Percentiles rank a stretch among this genome's conserved stretches.
Evolutionary conservation across 2,888 invertebrate species (phyloP).

Genomic region (Cryptophagus acutangulus): DNA sequence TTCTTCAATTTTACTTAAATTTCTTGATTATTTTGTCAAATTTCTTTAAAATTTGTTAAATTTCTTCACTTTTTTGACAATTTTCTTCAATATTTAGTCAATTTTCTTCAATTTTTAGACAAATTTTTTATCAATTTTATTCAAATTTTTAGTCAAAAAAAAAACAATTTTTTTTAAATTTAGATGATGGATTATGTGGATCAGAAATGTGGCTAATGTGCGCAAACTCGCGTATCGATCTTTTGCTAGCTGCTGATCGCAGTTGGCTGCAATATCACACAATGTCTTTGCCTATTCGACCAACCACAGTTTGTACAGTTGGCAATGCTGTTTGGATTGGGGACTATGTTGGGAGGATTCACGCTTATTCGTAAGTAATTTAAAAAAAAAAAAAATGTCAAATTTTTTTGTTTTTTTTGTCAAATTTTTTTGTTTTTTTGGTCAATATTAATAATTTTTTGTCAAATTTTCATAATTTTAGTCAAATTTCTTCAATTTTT

Average conservation of each 20-base stretch:
- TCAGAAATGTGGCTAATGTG: slow-evolving; percentile 75
- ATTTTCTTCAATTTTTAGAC: too few species aligned
- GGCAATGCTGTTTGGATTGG: slow-evolving; percentile 83
- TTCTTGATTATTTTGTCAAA: too few species aligned
- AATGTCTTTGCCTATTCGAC: slow-evolving; percentile 54
- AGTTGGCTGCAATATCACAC: slow-evolving; percentile 62
- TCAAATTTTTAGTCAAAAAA: too few species aligned
- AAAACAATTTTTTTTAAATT: slow-evolving; percentile 19
- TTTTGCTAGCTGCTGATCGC: slow-evolving; percentile 51
- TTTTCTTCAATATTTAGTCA: too few species aligned
- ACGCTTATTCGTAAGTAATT: slow-evolving; percentile 72
- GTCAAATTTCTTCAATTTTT: too few species aligned
- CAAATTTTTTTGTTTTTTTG: background rate
- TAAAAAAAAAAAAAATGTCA: too few species aligned
- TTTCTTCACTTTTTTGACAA: too few species aligned
- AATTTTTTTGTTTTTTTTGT: slow-evolving; percentile 10
- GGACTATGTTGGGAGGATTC: slow-evolving; percentile 79
- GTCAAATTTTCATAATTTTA: too few species aligned
- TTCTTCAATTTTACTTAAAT: too few species aligned
- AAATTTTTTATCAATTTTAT: too few species aligned
- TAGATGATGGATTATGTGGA: slow-evolving; percentile 54
- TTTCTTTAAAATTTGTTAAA: too few species aligned
- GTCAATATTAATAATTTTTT: too few species aligned
- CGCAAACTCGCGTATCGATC: slow-evolving; percentile 61
- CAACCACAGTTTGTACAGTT: slow-evolving; percentile 70